These are phyloP conservation scores for Caenorhabditis tropicalis DNA, from an alignment of 1,140 invertebrate species.

Conservation along the genomic window DNA sequence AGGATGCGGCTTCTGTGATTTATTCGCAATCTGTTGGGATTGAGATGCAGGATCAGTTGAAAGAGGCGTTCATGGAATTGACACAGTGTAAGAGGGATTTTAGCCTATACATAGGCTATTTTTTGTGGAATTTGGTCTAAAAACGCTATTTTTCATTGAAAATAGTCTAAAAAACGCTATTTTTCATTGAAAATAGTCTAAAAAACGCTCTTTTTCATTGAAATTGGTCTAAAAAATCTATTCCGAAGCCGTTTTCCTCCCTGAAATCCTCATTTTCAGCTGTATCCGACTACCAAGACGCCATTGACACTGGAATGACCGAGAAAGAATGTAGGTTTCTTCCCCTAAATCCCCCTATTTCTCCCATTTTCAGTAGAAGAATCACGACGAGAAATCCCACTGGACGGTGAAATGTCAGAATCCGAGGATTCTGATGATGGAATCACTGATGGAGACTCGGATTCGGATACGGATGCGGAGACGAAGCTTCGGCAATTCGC, in stretches of 20 bases:
- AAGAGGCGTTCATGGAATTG: background rate
- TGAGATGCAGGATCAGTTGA: background rate
- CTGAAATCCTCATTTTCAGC: background rate
- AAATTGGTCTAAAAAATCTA: no score
- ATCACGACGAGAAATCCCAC: background rate
- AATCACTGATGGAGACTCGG: background rate
- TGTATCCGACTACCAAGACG: background rate
- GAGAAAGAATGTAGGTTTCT: background rate
- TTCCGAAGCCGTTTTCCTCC: no score
- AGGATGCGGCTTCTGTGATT: background rate
- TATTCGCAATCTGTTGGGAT: background rate
- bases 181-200: background rate
- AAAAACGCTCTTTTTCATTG: no score
- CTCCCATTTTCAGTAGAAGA: background rate
- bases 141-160: background rate
- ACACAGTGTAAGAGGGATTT: background rate
- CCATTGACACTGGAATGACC: background rate
- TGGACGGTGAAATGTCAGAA: background rate
- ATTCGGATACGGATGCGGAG: background rate
- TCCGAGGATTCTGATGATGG: background rate
- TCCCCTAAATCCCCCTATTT: background rate
- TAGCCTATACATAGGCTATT: background rate
- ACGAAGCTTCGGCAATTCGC: background rate
- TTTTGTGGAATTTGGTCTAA: background rate
- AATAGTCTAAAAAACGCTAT: background rate